Evolutionary conservation across 2,113 vertebrate genomes (phyloP).

Genomic region (Thymallus thymallus): DNA sequence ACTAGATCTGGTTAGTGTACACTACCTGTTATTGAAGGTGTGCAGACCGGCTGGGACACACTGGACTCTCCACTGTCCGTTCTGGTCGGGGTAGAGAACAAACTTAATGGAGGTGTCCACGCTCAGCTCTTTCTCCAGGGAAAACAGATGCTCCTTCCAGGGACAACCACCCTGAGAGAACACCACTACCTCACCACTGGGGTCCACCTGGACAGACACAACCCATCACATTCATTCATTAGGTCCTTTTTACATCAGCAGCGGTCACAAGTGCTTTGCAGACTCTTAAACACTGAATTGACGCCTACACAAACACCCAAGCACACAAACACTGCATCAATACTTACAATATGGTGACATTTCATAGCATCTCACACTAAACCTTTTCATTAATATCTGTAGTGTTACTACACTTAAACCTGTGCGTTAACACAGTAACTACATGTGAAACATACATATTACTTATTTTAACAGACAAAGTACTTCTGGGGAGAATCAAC

Average conservation of each 20-base stretch:
- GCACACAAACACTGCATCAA: too few relatives aligned
- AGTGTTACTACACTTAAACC: too few relatives aligned
- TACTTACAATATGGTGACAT: too few relatives aligned
- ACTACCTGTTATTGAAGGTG: constrained; percentile 85
- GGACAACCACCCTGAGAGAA: constrained; percentile 84
- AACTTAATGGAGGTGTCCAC: constrained; percentile 77
- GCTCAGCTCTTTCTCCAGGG: constrained; percentile 78
- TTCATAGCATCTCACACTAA: too few relatives aligned
- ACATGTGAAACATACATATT: too few relatives aligned
- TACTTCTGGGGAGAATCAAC: too few relatives aligned
- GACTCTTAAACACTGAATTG: too few relatives aligned
- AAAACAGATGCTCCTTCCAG: constrained; percentile 92
- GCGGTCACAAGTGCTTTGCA: too few relatives aligned
- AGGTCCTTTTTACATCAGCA: not conserved
- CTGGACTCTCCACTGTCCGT: constrained; percentile 88
- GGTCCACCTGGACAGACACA: constrained; percentile 74
- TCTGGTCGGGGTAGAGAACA: constrained; percentile 82
- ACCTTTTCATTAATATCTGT: too few relatives aligned
- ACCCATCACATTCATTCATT: not conserved
- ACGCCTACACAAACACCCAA: too few relatives aligned
- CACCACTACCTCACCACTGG: constrained; percentile 82
- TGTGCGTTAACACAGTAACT: too few relatives aligned
- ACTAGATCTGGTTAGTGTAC: not conserved
- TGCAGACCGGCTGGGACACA: constrained; percentile 83
- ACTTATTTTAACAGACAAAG: too few relatives aligned